Conservation (phyloP, 2,797 vertebrate species). For the Zenarchopterus dispar region DNA sequence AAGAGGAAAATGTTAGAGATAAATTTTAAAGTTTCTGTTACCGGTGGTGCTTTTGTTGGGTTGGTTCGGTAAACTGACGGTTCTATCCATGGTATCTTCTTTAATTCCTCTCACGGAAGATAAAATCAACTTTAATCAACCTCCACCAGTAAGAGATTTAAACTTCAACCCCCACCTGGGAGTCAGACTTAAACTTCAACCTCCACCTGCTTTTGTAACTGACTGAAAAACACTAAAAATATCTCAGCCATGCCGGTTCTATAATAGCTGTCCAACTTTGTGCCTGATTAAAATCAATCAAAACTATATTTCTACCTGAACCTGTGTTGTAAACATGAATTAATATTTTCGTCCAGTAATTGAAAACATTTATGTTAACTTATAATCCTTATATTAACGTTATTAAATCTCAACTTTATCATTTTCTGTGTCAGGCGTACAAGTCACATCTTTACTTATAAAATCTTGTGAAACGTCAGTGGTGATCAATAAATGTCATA, state of each 20-base stretch:
- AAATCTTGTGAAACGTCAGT: too few species aligned
- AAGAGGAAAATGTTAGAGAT: too few species aligned
- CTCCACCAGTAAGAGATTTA: too few species aligned
- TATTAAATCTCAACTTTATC: too few species aligned
- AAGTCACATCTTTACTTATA: too few species aligned
- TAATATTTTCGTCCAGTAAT: background rate
- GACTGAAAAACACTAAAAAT: too few species aligned
- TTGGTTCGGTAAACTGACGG: constrained; percentile 70
- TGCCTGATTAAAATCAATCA: constrained; percentile 47
- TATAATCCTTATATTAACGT: too few species aligned
- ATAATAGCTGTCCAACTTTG: background rate
- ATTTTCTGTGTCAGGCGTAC: too few species aligned
- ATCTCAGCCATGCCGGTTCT: too few species aligned
- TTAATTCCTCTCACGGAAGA: accelerated
- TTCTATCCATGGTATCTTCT: constrained; percentile 70
- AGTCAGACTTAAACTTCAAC: too few species aligned
- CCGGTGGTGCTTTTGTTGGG: constrained; percentile 65
- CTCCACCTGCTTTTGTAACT: background rate
- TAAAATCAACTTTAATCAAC: accelerated
- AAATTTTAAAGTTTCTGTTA: constrained; percentile 31
- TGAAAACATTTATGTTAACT: too few species aligned
- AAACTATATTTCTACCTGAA: background rate
- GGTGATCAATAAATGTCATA: too few species aligned
- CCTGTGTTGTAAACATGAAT: background rate
- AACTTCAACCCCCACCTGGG: background rate